Evolutionary conservation across 2,888 invertebrate species (phyloP).

Genomic region (Mesoligia furuncula): DNA sequence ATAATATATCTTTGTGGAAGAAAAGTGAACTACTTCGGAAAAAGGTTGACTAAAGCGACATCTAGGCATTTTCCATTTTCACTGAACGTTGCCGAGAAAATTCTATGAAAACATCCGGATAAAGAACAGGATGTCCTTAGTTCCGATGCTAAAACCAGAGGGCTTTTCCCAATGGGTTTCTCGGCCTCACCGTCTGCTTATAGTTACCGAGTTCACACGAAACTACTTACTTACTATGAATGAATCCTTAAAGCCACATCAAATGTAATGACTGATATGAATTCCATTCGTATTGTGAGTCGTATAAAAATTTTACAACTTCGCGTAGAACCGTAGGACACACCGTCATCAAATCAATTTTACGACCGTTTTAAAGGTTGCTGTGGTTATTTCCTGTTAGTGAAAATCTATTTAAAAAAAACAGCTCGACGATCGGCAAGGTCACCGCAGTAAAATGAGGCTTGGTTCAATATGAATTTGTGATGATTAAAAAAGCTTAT

Average conservation of each 20-base stretch:
- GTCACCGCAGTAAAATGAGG: constrained; percentile 40
- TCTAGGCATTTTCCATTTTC: constrained; percentile 36
- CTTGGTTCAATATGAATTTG: constrained; percentile 13
- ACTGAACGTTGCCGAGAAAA: not conserved
- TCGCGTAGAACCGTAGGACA: constrained; percentile 61
- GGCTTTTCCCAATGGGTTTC: constrained; percentile 28
- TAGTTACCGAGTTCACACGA: constrained; percentile 29
- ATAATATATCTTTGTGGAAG: not conserved
- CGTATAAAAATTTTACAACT: constrained; percentile 67
- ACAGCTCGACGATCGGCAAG: constrained; percentile 41
- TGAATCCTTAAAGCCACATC: constrained; percentile 63
- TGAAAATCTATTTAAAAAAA: constrained; percentile 49
- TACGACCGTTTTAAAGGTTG: constrained; percentile 57
- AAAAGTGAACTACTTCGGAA: constrained; percentile 14
- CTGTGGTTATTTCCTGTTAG: constrained; percentile 60
- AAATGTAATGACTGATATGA: constrained; percentile 63
- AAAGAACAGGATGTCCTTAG: constrained; percentile 14
- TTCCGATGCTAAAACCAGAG: constrained; percentile 43
- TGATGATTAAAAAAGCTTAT: constrained; percentile 14
- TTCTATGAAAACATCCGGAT: not conserved
- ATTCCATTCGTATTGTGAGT: constrained; percentile 67
- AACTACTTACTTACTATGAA: constrained; percentile 59
- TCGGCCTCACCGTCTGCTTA: not conserved
- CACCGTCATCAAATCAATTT: constrained; percentile 66
- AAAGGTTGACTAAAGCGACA: constrained; percentile 37